Evolutionary conservation across 2,113 vertebrate species (phyloP).

Genomic region (Stegostoma tigrinum): DNA sequence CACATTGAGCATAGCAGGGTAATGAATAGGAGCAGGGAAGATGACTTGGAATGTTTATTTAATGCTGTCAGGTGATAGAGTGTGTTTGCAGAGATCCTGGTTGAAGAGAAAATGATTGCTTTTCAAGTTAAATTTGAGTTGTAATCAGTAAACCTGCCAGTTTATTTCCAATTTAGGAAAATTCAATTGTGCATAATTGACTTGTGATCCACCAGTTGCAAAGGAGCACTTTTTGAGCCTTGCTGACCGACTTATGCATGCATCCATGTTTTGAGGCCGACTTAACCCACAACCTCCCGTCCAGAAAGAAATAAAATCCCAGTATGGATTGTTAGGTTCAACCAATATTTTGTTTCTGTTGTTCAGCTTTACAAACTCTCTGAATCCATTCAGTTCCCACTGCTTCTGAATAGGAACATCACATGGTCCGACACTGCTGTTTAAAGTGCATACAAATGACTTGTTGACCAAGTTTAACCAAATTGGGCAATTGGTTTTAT

Average conservation of each 20-base stretch:
- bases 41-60: neutral
- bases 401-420: neutral
- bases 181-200: neutral
- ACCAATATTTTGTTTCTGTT: neutral
- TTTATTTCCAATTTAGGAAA: neutral
- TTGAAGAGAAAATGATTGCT: neutral
- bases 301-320: neutral
- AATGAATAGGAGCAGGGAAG: neutral
- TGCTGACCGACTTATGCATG: neutral
- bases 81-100: neutral
- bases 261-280: neutral
- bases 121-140: neutral
- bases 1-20: neutral
- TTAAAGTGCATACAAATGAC: constrained; percentile 3
- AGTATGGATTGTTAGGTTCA: neutral
- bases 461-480: neutral
- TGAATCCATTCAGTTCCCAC: neutral
- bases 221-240: neutral
- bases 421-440: neutral
- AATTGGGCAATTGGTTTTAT: neutral
- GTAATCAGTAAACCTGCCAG: neutral
- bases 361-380: neutral
- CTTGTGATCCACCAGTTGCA: neutral
- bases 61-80: neutral
- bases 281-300: neutral